phyloP scores from a whole-genome alignment of 2,888 invertebrate genomes.

The Nemotelus pantherinus region DNA sequence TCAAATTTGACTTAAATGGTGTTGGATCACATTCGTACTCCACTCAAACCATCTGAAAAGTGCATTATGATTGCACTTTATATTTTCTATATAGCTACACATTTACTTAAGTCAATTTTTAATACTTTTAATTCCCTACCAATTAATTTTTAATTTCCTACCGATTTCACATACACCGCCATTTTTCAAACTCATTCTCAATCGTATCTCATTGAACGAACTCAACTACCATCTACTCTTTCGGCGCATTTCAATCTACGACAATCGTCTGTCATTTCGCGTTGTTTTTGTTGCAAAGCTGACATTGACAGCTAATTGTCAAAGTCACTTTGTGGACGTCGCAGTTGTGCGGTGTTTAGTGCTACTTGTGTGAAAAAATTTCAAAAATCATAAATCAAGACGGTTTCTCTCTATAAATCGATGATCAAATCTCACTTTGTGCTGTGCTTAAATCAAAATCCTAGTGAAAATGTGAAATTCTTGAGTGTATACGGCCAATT shows the following conservation, averaged over 20 bases:
- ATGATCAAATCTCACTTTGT: too few species aligned
- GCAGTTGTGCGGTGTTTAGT: constrained; percentile 17
- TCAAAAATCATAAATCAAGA: background rate
- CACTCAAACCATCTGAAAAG: too few species aligned
- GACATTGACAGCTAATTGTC: constrained; percentile 37
- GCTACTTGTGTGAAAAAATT: constrained; percentile 1
- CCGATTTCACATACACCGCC: background rate
- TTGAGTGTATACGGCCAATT: background rate
- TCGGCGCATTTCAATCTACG: background rate
- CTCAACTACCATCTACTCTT: background rate
- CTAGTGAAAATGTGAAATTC: constrained; percentile 24
- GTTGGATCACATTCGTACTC: too few species aligned
- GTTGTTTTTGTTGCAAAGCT: constrained; percentile 28
- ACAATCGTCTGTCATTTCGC: background rate
- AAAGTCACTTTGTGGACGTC: constrained; percentile 43
- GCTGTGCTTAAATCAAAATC: too few species aligned
- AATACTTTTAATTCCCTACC: too few species aligned
- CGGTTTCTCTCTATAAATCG: too few species aligned
- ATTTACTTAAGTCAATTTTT: too few species aligned
- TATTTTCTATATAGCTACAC: too few species aligned
- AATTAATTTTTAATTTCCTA: too few species aligned
- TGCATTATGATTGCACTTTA: too few species aligned
- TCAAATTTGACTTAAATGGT: too few species aligned
- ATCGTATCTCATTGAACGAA: constrained; percentile 1
- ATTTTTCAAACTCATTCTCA: background rate